phyloP scores from a whole-genome alignment of 2,797 vertebrate species.

The Sebastes hubbsi region DNA sequence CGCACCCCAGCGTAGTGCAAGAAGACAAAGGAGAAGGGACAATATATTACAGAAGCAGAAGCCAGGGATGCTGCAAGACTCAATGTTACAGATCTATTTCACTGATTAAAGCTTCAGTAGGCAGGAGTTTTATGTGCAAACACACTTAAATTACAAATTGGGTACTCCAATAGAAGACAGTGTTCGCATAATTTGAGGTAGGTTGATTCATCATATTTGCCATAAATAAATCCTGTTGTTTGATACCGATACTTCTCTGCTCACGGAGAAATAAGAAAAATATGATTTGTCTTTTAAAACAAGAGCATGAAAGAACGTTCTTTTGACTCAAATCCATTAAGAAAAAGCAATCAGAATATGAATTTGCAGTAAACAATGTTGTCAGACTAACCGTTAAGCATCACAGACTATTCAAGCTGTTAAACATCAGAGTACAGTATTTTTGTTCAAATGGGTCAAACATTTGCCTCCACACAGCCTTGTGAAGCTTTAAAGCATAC shows the following conservation, averaged over 20 bases:
- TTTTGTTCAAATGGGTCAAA: background rate
- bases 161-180: background rate
- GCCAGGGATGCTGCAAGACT: background rate
- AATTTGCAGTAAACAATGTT: background rate
- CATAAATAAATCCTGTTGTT: background rate
- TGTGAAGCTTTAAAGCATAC: conserved; percentile 37
- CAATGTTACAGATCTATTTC: conserved; percentile 7
- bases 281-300: background rate
- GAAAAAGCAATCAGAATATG: background rate
- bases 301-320: background rate
- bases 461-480: background rate
- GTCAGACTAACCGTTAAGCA: background rate
- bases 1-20: background rate
- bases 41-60: conserved; percentile 7
- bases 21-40: background rate
- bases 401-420: no score
- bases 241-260: background rate
- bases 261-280: background rate
- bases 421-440: background rate
- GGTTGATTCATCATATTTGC: background rate
- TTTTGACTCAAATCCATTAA: background rate
- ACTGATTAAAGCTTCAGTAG: conserved; percentile 42
- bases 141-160: conserved; percentile 11
- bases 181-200: background rate
- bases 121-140: conserved; percentile 21